Evolutionary conservation across 2,797 vertebrate genomes (phyloP), one percentile per base, ranked within the genome.

Genomic region (Chrysocyon brachyurus): DNA sequence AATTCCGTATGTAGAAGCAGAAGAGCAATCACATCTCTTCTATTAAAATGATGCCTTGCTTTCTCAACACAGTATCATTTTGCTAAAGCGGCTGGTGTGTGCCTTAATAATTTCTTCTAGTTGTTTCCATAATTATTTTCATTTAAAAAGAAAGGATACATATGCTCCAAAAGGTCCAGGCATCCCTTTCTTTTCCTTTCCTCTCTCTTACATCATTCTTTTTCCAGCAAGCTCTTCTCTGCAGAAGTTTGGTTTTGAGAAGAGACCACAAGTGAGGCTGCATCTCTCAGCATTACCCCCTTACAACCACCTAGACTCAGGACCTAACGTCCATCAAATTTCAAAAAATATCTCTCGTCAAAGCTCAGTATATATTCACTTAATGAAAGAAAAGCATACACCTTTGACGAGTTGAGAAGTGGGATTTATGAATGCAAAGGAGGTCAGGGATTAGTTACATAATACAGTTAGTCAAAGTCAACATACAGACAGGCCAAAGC

Each of bases 141-240:
- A 54, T 40, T 96, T 81, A 73, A 73, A 72, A 96, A 57, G 14
- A 88, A 90, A 63, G 64, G 22, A 16, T 61, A 7, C 15, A 36
- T 33, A 5, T 10, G 15, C 57, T 91, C 31, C 15, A 70, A 81
- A 89, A 63, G 26, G n/a, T 6, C 28, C 12, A 54, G 5, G 31
- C 12, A 10, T 82, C 21, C 81, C 57, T 64, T 72, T 10, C 24
- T 88, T 70, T 52, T 33, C 28, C 36, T 31, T 81, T 36, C n/a
- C 54, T 87, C n/a, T 66, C 16, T 84, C 64, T 56, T 22, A 7
- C 52, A 4, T 61, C 24, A 33, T 78, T 84, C 6, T 46, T 90
- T 91, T 86, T 49, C 66, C 31, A 22, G 19, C 26, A 93, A 54
- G 83, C 79, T 90, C 28, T 91, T 92, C 40, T 92, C 88, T 86